Base-by-base conservation (phyloP, 2,797 vertebrate genomes). In the Streptopelia turtur region DNA sequence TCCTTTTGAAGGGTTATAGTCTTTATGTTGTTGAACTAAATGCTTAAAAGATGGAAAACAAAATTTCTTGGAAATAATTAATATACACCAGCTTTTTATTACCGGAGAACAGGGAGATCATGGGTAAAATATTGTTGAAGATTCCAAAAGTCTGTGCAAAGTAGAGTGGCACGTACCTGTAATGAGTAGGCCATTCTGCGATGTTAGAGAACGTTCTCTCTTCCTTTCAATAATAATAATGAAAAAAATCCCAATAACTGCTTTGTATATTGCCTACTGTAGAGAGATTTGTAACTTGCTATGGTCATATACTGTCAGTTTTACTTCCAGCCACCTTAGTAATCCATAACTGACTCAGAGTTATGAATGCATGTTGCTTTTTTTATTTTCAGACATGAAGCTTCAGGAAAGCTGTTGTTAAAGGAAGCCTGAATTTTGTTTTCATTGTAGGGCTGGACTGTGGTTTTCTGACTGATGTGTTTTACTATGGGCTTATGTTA, bases 1-100 rank as follows among this genome's bases (percentile, higher is more conserved):
- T 94, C 53, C 60, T 87, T 90, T 72, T 80, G 79, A 43, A 87
- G 71, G 37, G 69, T 89, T 96, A 96, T 65, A 77, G 63, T 37
- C 24, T 90, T 89, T 69, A 82, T 69, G 30, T 30, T n/a, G 31
- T 83, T 79, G 61, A 94, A 94, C 88, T 79, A 95, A 92, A 95
- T 57, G 17, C 69, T 96, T 71, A 74, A 76, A 88, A 82, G 45
- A 74, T 41, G 45, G 77, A 83, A 83, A 92, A 18, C 13, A 43
- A 84, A 70, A 52, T 65, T 43, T 68, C n/a, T 69, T 21, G 14
- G 5, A 23, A 77, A n/a, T 2, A 68, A 28, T 27, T 65, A 6
- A 57, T 80, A 14, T 31, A 16, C 20, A 11, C 7, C 17, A 35
- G 21, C 25, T 66, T 83, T 77, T 75, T 30, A 50, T 50, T 87